These are phyloP conservation scores for Amphimallon solstitiale DNA, from an alignment of 2,888 invertebrate genomes.

Conservation along the genomic window DNA sequence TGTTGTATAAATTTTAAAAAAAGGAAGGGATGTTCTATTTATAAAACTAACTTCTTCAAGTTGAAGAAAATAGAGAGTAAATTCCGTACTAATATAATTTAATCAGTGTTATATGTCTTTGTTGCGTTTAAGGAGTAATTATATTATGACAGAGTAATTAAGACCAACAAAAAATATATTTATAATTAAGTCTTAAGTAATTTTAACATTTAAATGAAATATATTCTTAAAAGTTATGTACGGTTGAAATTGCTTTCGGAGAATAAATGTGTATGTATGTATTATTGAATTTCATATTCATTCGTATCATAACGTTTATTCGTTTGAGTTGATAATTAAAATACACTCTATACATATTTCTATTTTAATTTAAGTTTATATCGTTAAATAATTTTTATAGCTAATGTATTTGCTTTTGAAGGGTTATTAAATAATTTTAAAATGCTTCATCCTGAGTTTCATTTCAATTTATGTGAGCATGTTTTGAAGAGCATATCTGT, in stretches of 20 bases:
- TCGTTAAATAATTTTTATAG: constrained; percentile 38
- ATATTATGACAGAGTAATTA: constrained; percentile 39
- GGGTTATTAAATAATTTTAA: constrained; percentile 41
- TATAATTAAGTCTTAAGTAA: constrained; percentile 24
- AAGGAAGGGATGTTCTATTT: constrained; percentile 36
- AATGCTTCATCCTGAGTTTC: constrained; percentile 35
- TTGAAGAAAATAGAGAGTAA: constrained; percentile 37
- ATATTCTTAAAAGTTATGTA: constrained; percentile 10
- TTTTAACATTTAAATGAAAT: not conserved
- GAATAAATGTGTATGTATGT: not conserved
- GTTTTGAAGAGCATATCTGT: no score
- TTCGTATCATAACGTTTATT: constrained; percentile 8
- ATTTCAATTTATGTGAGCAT: no score
- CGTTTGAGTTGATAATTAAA: constrained; percentile 6
- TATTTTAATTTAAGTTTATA: constrained; percentile 29
- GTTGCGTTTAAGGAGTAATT: constrained; percentile 38
- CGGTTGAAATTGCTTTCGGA: constrained; percentile 15
- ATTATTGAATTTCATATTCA: constrained; percentile 16
- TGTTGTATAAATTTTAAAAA: constrained; percentile 24
- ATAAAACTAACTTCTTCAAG: constrained; percentile 31
- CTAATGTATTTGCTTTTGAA: constrained; percentile 42
- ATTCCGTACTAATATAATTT: constrained; percentile 40
- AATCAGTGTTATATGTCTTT: constrained; percentile 40
- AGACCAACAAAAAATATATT: constrained; percentile 38
- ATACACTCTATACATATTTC: constrained; percentile 6